A percentile compares a stretch with the other conserved stretches of the same genome.
Evolutionary conservation across 2,113 vertebrate species (phyloP).

Genomic region (Phalacrocorax aristotelis): DNA sequence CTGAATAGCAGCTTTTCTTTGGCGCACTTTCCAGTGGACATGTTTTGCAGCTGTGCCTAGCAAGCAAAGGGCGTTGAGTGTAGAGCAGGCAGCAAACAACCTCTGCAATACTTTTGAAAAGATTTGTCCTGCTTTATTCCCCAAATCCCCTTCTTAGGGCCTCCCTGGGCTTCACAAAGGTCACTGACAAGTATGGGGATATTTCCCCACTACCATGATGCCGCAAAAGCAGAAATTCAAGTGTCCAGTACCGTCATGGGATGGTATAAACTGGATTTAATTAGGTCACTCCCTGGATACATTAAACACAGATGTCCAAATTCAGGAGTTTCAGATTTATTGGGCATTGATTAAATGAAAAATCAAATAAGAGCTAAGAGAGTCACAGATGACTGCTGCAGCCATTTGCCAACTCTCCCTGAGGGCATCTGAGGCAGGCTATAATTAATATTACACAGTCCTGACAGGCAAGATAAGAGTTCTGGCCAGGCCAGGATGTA

Average conservation of each 20-base stretch:
- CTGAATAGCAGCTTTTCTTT: background rate
- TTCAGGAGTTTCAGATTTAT: constrained; percentile 53
- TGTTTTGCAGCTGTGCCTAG: background rate
- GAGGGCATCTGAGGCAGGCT: background rate
- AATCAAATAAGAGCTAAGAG: background rate
- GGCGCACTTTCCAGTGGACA: background rate
- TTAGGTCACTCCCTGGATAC: constrained; percentile 4
- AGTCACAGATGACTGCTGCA: background rate
- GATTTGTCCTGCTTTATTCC: background rate
- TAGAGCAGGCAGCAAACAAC: background rate
- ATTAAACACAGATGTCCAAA: constrained; percentile 10
- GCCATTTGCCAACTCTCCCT: background rate
- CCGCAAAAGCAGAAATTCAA: background rate
- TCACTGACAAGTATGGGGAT: background rate
- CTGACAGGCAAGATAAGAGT: constrained; percentile 46
- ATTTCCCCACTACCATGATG: background rate
- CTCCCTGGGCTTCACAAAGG: background rate
- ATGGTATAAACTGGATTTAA: background rate
- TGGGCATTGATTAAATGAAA: constrained; percentile 42
- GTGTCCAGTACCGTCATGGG: background rate
- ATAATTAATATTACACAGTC: constrained; percentile 12
- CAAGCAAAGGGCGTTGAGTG: background rate
- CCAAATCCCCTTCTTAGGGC: background rate
- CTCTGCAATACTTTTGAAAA: background rate
- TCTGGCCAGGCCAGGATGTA: constrained; percentile 39